phyloP scores from a whole-genome alignment of 2,113 vertebrate species.

The Gallinago jamesoni region DNA sequence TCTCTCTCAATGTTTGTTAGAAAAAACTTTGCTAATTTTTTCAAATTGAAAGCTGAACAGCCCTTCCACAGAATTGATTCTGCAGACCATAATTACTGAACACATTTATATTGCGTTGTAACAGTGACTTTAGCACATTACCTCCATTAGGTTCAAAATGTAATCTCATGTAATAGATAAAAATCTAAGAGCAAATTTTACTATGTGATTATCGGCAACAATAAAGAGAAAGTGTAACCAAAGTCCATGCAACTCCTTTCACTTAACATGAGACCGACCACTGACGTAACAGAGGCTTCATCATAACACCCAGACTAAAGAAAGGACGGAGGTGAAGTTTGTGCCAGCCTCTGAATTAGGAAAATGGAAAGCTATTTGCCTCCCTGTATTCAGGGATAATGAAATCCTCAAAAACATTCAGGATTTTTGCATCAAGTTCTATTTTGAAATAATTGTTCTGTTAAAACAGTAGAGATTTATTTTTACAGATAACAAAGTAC shows the following conservation, averaged over 20 bases:
- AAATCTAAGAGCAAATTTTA: neutral
- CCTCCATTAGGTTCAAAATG: neutral
- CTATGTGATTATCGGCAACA: neutral
- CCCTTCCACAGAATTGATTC: neutral
- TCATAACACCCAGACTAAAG: neutral
- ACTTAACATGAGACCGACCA: neutral
- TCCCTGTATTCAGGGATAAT: neutral
- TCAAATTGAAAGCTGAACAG: neutral
- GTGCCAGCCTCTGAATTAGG: neutral
- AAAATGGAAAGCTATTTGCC: neutral
- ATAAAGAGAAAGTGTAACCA: neutral
- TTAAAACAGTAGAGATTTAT: neutral
- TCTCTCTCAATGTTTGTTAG: neutral
- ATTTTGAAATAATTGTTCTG: neutral
- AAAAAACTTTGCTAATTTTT: neutral
- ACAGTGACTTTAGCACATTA: neutral
- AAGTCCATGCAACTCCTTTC: neutral
- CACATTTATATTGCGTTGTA: rapidly evolving
- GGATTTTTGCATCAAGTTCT: neutral
- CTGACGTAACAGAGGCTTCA: neutral
- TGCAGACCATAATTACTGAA: neutral
- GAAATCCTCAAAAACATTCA: neutral
- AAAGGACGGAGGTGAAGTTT: neutral
- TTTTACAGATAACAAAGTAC: neutral
- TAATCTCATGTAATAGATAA: neutral